Conservation (phyloP, 2,113 vertebrate species). For the Caranx ignobilis region DNA sequence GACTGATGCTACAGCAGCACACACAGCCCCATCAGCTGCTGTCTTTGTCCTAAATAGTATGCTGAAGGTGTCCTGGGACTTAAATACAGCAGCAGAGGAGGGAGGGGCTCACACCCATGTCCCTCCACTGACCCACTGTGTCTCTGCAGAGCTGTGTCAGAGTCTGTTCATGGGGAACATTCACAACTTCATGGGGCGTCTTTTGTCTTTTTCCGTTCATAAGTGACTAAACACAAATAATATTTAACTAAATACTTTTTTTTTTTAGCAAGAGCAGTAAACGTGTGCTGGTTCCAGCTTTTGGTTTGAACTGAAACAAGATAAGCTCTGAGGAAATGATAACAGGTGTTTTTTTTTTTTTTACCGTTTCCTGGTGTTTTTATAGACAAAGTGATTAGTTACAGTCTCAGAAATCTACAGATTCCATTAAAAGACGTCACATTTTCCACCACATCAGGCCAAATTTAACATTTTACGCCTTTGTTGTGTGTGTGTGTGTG, state of each 20-base stretch:
- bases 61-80: constrained; percentile 24
- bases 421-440: neutral
- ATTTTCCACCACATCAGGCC: neutral
- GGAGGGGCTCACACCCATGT: neutral
- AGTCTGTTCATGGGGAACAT: no score
- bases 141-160: neutral
- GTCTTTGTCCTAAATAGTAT: constrained; percentile 2
- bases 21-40: constrained; percentile 10
- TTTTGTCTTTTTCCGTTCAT: no score
- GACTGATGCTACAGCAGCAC: constrained; percentile 26
- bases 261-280: no score
- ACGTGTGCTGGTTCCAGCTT: no score
- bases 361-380: no score
- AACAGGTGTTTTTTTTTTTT: no score
- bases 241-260: no score
- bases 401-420: neutral
- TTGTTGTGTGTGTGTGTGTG: neutral
- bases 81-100: neutral
- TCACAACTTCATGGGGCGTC: no score
- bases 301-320: no score
- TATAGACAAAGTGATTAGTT: no score
- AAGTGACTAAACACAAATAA: no score
- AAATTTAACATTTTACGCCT: neutral
- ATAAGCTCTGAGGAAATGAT: no score
- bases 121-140: neutral